Base-by-base conservation (phyloP, 30 jellyfish, hydroid and myxozoan species). In the Turritopsis dohrnii region DNA sequence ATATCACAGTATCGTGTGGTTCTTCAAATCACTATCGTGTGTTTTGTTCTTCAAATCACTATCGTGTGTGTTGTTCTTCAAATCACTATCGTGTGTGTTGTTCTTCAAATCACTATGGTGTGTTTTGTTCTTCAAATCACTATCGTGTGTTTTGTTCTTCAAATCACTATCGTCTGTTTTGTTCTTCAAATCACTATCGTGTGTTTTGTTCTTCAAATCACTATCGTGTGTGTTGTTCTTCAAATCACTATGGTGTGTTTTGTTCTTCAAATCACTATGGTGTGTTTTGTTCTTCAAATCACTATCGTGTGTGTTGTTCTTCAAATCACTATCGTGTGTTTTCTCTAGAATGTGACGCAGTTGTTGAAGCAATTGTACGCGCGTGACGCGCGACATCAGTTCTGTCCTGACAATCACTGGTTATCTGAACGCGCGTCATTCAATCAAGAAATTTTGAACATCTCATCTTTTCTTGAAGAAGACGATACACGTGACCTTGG, bases 381-480 rank as follows among this genome's bases (percentile, higher is more conserved):
- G 18, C 83, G 97, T 27, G 97, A 91, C 71, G 81, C 85, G 74
- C 90, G 97, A 0, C 97, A 84, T 73, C 90, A 80, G 74, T 91
- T 91, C 84, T 91, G 97, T 72, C 96, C 97, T 8, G 96, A 86
- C 21, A 88, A 88, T n/a, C 96, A 87, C 75, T 91, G 97, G 97
- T 60, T 91, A 31, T 91, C 97, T 20, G 83, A 88, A 8, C 81
- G 96, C 29, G 90, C 90, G 28, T 93, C 94, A 5, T 24, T 80
- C 20, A 80, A 80, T 52, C 87, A 80, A 27, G 87, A 80, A 80
- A 80, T 17, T 53, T 18, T 80, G 0, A 80, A 80, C 21, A 71
- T 80, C 3, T 16, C 21, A n/a, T 3, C 81, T 21, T 84, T 73
- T 75, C 26, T 84, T 89, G 87, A 54, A 25, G 28, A 28, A 25